Evolutionary conservation across 2,888 invertebrate species (phyloP).

Genomic region (Lamellibrachia satsuma): DNA sequence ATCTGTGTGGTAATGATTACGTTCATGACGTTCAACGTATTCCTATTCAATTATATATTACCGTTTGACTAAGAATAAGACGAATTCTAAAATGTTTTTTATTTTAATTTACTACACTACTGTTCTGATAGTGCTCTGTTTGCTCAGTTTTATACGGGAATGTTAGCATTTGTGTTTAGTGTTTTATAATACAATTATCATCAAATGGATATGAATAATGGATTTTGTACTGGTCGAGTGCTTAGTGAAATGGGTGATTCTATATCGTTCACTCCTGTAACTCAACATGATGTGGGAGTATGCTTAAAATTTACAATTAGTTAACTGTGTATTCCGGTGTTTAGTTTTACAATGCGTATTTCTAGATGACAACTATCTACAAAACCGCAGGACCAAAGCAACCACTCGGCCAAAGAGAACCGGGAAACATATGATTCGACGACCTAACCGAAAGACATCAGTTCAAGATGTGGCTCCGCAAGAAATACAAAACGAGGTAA

Average conservation of each 20-base stretch:
- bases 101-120: background rate
- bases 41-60: background rate
- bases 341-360: background rate
- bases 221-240: background rate
- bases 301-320: too few relatives aligned
- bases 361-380: background rate
- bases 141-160: background rate
- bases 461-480: background rate
- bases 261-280: background rate
- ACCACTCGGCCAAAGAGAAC: background rate
- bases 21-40: too few relatives aligned
- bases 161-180: background rate
- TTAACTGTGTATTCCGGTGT: background rate
- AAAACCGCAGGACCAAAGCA: background rate
- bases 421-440: background rate
- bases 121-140: background rate
- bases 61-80: background rate
- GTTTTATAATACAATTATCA: background rate
- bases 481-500: background rate
- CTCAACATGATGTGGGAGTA: too few relatives aligned
- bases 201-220: too few relatives aligned
- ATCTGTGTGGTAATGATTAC: too few relatives aligned
- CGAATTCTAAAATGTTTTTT: background rate
- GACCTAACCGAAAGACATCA: background rate
- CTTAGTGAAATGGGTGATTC: background rate